These are phyloP conservation scores for Characodon lateralis DNA, from an alignment of 2,797 vertebrate species.

Conservation along the genomic window DNA sequence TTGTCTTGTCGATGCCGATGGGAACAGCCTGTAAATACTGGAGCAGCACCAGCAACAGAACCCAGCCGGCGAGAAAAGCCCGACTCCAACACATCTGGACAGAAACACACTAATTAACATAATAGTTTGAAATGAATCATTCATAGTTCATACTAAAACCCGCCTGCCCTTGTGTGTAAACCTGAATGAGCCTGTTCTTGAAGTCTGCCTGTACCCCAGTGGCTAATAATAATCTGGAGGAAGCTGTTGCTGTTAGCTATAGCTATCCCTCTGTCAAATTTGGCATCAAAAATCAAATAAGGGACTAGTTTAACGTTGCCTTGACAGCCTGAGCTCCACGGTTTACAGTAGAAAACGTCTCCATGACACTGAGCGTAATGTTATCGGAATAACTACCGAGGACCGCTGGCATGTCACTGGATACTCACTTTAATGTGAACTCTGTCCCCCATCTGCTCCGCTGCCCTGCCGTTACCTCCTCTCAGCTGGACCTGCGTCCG, in stretches of 20 bases:
- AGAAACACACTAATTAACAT: not conserved
- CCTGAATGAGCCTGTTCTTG: not conserved
- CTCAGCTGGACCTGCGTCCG: constrained; percentile 37
- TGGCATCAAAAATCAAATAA: constrained; percentile 8
- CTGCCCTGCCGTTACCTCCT: constrained; percentile 25
- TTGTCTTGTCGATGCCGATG: constrained; percentile 93
- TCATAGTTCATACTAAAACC: too few species aligned
- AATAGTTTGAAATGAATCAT: not conserved
- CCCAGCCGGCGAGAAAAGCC: constrained; percentile 70
- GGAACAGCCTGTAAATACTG: constrained; percentile 86
- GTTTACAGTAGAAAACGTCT: not conserved
- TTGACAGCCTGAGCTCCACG: not conserved
- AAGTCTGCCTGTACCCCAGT: not conserved
- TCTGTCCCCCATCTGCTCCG: constrained; percentile 31
- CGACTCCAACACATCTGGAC: constrained; percentile 86
- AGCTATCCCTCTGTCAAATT: constrained; percentile 45
- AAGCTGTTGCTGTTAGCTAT: constrained; percentile 60
- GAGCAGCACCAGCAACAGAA: constrained; percentile 81
- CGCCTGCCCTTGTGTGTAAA: too few species aligned
- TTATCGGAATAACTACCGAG: not conserved
- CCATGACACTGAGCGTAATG: not conserved
- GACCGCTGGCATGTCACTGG: not conserved
- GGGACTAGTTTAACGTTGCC: not conserved
- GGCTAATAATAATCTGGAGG: constrained; percentile 31
- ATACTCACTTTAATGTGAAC: constrained; percentile 63